Evolutionary conservation across 1,140 invertebrate genomes (phyloP).

Genomic region (Zaprionus tsacasi): DNA sequence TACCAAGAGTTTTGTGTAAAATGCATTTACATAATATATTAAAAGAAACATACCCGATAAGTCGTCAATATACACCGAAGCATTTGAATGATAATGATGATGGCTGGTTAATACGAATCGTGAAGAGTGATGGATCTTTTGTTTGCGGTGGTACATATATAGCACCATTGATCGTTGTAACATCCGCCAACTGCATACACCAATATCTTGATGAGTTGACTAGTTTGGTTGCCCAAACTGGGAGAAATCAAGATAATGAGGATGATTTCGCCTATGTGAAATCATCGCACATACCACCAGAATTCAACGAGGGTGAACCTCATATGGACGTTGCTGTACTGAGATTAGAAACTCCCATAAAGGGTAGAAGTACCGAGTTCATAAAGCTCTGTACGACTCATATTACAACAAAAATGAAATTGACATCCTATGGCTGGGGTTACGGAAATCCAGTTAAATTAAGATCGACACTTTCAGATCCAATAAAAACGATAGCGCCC

Average conservation of each 20-base stretch:
- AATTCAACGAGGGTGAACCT: neutral
- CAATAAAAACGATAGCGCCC: neutral
- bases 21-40: neutral
- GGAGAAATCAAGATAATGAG: neutral
- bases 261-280: slow-evolving; percentile 35
- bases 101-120: slow-evolving; percentile 42
- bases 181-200: slow-evolving; percentile 44
- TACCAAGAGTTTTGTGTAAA: neutral
- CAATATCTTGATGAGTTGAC: slow-evolving; percentile 4
- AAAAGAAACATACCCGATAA: neutral
- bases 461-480: neutral
- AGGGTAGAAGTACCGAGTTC: slow-evolving; percentile 22
- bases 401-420: neutral
- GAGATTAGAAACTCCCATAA: slow-evolving; percentile 15
- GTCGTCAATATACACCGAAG: neutral
- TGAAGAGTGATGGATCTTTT: slow-evolving; percentile 28
- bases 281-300: slow-evolving; percentile 8
- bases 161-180: slow-evolving; percentile 36
- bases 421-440: slow-evolving; percentile 25
- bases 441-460: slow-evolving; percentile 9
- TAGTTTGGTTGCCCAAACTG: slow-evolving; percentile 5
- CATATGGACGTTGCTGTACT: slow-evolving; percentile 45
- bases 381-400: slow-evolving; percentile 12
- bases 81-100: slow-evolving; percentile 2
- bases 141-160: slow-evolving; percentile 44